These are phyloP conservation scores for Cathartes aura DNA, from an alignment of 2,113 vertebrate species.

Conservation along the genomic window DNA sequence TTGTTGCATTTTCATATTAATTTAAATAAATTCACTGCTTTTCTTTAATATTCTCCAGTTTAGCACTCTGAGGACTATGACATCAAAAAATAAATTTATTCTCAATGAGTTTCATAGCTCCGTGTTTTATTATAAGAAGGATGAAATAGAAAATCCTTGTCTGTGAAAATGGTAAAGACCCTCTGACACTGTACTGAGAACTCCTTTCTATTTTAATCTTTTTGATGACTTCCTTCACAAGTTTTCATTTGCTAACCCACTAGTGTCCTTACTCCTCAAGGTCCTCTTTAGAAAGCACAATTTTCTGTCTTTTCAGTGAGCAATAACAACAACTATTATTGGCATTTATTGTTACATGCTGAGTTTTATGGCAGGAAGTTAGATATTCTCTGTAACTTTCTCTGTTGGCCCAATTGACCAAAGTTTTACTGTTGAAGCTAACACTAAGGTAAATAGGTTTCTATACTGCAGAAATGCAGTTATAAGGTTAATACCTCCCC, in stretches of 20 bases:
- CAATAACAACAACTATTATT: background rate
- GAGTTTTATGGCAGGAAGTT: background rate
- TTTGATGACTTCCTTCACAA: background rate
- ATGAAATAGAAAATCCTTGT: background rate
- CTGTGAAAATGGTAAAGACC: background rate
- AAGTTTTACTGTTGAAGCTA: slow-evolving; percentile 16
- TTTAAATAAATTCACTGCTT: background rate
- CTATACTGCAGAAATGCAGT: background rate
- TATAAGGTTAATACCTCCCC: background rate
- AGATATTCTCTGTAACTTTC: background rate
- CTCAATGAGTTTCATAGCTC: background rate
- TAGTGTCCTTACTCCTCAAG: background rate
- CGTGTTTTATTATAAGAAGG: background rate
- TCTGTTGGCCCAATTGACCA: background rate
- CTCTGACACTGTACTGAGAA: background rate
- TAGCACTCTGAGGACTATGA: background rate
- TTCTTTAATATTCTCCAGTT: background rate
- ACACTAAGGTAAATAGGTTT: background rate
- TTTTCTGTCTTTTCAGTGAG: background rate
- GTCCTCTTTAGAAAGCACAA: background rate
- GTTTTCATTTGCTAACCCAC: background rate
- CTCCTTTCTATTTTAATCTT: background rate
- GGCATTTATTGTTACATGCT: background rate
- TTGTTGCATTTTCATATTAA: background rate
- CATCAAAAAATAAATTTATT: background rate